Percentiles rank a stretch among this genome's conserved stretches.
Evolutionary conservation across 2,888 invertebrate genomes (phyloP).

Genomic region (Polydrusus pterygomalis): DNA sequence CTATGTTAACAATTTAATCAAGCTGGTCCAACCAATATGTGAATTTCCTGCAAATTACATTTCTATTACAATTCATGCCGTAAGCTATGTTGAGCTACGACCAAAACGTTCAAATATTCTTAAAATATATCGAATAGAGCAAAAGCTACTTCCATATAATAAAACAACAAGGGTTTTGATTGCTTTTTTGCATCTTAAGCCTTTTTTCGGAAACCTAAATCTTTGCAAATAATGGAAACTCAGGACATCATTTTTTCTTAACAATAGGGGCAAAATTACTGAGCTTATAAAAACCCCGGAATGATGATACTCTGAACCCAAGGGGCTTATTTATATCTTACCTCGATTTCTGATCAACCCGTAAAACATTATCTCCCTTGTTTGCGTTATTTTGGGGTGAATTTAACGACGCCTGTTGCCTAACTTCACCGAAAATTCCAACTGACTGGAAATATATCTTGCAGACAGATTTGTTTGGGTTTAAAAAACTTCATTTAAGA

Average conservation of each 20-base stretch:
- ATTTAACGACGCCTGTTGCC: slow-evolving; percentile 20
- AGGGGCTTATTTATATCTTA: slow-evolving; percentile 33
- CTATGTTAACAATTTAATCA: neutral
- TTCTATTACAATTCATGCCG: neutral
- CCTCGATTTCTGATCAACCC: slow-evolving; percentile 36
- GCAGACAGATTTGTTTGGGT: no score
- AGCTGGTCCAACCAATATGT: neutral
- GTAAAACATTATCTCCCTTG: slow-evolving; percentile 24
- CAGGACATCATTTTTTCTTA: neutral
- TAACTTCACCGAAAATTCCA: neutral
- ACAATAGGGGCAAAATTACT: slow-evolving; percentile 9
- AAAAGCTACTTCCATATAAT: neutral
- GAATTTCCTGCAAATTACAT: neutral
- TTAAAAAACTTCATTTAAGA: no score
- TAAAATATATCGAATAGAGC: no score
- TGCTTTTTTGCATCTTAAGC: neutral
- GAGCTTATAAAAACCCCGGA: slow-evolving; percentile 17
- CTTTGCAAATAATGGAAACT: neutral
- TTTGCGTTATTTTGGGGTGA: slow-evolving; percentile 10
- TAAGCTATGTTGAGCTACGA: neutral
- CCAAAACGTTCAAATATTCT: no score
- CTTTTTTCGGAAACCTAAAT: neutral
- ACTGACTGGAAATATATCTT: neutral
- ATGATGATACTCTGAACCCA: slow-evolving; percentile 22
- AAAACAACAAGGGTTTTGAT: neutral